Conservation (phyloP, 2,113 vertebrate genomes). For the Nothobranchius furzeri region DNA sequence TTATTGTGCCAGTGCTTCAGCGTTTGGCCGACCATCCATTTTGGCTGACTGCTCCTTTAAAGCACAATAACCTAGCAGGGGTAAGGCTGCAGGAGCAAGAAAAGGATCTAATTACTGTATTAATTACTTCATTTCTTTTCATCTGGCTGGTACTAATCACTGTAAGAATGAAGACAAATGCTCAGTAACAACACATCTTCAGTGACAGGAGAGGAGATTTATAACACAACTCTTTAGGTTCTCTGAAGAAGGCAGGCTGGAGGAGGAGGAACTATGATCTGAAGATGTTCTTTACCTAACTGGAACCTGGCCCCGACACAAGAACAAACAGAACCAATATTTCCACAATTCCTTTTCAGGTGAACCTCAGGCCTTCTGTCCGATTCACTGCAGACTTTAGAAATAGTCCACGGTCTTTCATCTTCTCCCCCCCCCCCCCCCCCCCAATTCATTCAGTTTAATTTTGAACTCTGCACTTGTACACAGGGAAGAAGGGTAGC, state of each 20-base stretch:
- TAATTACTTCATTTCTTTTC: conserved; percentile 76
- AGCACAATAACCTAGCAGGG: conserved; percentile 49
- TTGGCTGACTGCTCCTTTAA: conserved; percentile 23
- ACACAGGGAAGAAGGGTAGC: conserved; percentile 78
- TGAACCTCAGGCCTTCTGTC: conserved; percentile 28
- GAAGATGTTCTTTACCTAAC: conserved; percentile 34
- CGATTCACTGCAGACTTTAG: conserved; percentile 53
- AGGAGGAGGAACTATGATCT: conserved; percentile 36
- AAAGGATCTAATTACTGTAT: conserved; percentile 71
- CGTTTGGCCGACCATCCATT: conserved; percentile 14
- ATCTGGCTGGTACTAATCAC: conserved; percentile 71
- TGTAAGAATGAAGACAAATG: conserved; percentile 66
- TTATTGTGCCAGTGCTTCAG: neutral
- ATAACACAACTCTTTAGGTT: conserved; percentile 38
- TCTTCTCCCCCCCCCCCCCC: conserved; percentile 59
- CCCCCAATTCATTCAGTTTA: conserved; percentile 78
- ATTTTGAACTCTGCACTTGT: conserved; percentile 79
- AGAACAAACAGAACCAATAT: conserved; percentile 32
- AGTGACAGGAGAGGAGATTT: conserved; percentile 56
- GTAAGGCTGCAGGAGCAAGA: conserved; percentile 47
- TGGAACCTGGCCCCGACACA: conserved; percentile 18
- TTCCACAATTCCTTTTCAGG: conserved; percentile 24
- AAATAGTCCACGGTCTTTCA: conserved; percentile 56
- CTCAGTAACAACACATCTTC: conserved; percentile 74
- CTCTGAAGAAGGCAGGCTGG: conserved; percentile 2